Evolutionary conservation across 2,113 vertebrate genomes (phyloP).

Genomic region (Megaceryle maxima): DNA sequence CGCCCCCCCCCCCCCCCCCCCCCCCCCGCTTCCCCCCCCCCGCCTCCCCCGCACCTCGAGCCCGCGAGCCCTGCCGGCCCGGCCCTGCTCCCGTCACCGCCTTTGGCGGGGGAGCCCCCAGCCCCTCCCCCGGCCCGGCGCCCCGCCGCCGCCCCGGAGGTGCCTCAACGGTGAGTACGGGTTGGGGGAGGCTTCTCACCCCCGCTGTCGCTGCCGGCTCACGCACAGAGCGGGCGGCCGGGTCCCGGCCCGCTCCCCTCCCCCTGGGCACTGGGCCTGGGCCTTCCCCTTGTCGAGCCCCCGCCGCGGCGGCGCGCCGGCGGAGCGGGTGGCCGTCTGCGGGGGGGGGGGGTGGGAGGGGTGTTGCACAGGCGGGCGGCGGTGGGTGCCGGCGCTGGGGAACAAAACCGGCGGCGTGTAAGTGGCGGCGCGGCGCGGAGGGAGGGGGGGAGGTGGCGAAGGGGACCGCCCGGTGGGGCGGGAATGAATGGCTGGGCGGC

Average conservation of each 20-base stretch:
- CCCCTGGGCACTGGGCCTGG: neutral
- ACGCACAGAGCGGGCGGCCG: neutral
- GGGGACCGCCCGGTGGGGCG: neutral
- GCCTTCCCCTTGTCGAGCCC: conserved; percentile 31
- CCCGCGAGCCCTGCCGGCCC: neutral
- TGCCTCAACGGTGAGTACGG: neutral
- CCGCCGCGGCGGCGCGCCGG: neutral
- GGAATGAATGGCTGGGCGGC: neutral
- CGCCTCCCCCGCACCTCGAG: neutral
- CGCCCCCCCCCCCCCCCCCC: too few relatives aligned
- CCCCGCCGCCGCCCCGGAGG: neutral
- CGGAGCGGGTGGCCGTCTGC: neutral
- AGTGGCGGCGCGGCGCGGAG: neutral
- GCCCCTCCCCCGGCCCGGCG: neutral
- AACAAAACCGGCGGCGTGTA: neutral
- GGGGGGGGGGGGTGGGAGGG: neutral
- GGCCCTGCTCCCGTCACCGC: neutral
- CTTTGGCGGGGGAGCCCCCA: neutral
- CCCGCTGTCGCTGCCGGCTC: neutral
- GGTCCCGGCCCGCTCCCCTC: neutral
- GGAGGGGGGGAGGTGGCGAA: neutral
- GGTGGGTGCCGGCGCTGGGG: neutral
- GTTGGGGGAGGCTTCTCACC: neutral
- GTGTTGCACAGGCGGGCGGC: neutral
- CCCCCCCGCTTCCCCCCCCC: neutral